Conservation (phyloP, 1,140 invertebrate genomes). For the Drosophila navojoa region DNA sequence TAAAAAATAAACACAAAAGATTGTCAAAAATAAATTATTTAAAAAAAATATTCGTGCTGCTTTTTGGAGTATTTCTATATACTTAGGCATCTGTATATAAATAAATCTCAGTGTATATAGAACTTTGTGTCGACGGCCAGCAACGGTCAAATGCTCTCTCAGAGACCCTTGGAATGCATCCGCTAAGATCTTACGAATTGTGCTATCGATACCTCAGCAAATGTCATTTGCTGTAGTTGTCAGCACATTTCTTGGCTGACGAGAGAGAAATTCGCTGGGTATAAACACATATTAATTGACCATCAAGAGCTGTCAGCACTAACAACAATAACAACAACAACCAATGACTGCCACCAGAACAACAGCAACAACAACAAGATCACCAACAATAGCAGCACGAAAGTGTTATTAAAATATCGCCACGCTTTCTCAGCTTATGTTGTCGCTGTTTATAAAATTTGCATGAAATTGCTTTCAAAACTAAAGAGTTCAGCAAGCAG, state of each 20-base stretch:
- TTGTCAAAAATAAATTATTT: not conserved
- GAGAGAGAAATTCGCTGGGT: constrained; percentile 43
- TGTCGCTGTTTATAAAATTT: constrained; percentile 48
- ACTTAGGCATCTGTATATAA: not conserved
- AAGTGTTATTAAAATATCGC: constrained; percentile 71
- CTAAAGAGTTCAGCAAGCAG: not conserved
- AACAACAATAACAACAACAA: constrained; percentile 47
- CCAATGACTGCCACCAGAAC: constrained; percentile 30
- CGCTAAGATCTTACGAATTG: not conserved
- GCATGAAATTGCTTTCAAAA: constrained; percentile 56
- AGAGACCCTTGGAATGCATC: constrained; percentile 22
- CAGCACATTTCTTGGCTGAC: constrained; percentile 24
- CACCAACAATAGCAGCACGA: constrained; percentile 35
- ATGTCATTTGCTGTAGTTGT: constrained; percentile 32
- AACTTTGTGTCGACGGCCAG: constrained; percentile 47
- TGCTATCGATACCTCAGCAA: constrained; percentile 28
- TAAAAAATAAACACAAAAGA: not conserved
- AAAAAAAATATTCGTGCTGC: constrained; percentile 19
- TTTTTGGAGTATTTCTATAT: constrained; percentile 27
- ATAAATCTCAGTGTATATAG: constrained; percentile 51
- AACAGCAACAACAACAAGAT: constrained; percentile 30
- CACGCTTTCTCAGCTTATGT: constrained; percentile 60
- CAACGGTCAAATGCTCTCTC: constrained; percentile 8
- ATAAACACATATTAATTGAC: constrained; percentile 76
- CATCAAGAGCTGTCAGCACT: constrained; percentile 63